Conservation (phyloP, 2,888 invertebrate genomes). For the Yponomeuta malinellus region DNA sequence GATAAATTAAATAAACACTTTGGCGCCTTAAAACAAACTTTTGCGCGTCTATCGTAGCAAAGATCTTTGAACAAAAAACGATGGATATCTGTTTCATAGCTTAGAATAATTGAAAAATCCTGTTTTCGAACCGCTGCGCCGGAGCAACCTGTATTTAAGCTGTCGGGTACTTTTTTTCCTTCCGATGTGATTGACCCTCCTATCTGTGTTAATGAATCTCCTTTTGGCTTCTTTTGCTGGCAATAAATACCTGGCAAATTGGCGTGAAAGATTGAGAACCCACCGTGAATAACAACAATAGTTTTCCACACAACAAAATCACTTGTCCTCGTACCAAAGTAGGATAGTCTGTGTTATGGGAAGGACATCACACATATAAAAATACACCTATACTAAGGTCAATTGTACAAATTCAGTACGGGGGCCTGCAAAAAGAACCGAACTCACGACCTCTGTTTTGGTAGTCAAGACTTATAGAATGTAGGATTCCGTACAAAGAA, state of each 20-base stretch:
- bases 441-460: no score
- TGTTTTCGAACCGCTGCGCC: background rate
- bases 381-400: no score
- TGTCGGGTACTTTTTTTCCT: background rate
- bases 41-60: background rate
- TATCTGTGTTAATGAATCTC: background rate
- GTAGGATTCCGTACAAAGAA: no score
- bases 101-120: conserved; percentile 2
- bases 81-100: background rate
- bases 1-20: background rate
- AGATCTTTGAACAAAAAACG: background rate
- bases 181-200: background rate
- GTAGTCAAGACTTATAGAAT: no score
- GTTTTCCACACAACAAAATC: no score
- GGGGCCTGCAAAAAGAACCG: no score
- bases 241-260: background rate
- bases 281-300: background rate
- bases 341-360: no score
- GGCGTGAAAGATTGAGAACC: background rate
- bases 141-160: background rate
- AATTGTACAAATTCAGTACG: no score
- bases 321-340: no score
- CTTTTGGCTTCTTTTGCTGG: background rate
- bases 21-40: background rate
- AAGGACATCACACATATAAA: no score